Evolutionary conservation across 2,888 invertebrate genomes (phyloP).

Genomic region (Tortrix viridana): DNA sequence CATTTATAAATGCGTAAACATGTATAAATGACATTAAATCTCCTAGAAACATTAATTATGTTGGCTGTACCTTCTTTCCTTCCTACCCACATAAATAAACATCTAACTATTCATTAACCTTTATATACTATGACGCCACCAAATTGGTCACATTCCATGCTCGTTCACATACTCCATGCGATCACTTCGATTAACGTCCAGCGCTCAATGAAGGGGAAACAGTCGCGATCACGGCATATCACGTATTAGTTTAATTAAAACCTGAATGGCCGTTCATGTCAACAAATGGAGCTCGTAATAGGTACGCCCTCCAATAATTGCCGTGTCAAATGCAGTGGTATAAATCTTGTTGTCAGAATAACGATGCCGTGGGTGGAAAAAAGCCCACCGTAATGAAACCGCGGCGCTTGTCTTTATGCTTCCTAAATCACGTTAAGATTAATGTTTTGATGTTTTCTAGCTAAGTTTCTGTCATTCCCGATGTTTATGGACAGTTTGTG

Average conservation of each 20-base stretch:
- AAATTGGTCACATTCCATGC: conserved; percentile 44
- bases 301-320: conserved; percentile 48
- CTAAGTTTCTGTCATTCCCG: conserved; percentile 5
- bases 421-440: conserved; percentile 1
- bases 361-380: conserved; percentile 32
- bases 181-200: conserved; percentile 28
- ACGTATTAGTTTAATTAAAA: conserved; percentile 47
- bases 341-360: conserved; percentile 44
- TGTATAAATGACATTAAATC: too few relatives aligned
- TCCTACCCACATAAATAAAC: not conserved
- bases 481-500: not conserved
- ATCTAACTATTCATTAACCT: not conserved
- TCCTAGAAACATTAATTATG: too few relatives aligned
- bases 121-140: conserved; percentile 21
- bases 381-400: conserved; percentile 9
- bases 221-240: conserved; percentile 46
- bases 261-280: conserved; percentile 29
- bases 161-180: conserved; percentile 30
- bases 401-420: conserved; percentile 11
- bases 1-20: too few relatives aligned
- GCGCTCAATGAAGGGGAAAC: conserved; percentile 37
- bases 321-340: conserved; percentile 50
- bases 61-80: too few relatives aligned
- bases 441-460: conserved; percentile 7
- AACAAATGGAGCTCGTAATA: conserved; percentile 39